Evolutionary conservation across 2,888 invertebrate genomes (phyloP).

Genomic region (Heliconius hortense): DNA sequence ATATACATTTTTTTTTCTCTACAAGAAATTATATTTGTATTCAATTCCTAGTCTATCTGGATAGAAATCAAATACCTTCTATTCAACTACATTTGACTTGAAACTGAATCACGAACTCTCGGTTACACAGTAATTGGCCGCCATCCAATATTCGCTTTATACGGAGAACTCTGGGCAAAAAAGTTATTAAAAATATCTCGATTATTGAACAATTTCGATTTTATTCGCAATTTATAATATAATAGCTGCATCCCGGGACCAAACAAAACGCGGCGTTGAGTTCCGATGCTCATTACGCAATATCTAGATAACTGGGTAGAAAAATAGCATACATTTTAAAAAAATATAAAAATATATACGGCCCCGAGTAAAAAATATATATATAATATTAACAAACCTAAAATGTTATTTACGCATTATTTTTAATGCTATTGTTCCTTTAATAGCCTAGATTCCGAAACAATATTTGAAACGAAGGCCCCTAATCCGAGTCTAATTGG

Average conservation of each 20-base stretch:
- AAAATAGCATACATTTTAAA: too few species aligned
- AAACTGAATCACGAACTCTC: conserved; percentile 11
- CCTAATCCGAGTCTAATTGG: conserved; percentile 17
- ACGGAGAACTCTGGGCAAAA: not conserved
- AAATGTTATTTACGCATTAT: too few species aligned
- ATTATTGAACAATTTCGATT: not conserved
- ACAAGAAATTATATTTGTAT: not conserved
- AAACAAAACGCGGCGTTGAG: accelerated
- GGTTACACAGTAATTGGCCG: conserved; percentile 18
- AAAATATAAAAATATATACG: too few species aligned
- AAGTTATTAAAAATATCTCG: not conserved
- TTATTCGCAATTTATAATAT: too few species aligned
- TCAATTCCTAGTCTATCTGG: not conserved
- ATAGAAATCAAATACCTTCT: conserved; percentile 2
- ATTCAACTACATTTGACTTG: conserved; percentile 13
- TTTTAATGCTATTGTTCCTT: too few species aligned
- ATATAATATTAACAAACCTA: too few species aligned
- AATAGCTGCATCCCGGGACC: too few species aligned
- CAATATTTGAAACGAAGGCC: conserved; percentile 19
- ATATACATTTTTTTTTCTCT: not conserved
- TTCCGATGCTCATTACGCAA: too few species aligned
- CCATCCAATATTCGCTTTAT: not conserved
- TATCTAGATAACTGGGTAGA: too few species aligned
- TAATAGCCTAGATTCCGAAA: not conserved
- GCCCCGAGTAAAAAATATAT: too few species aligned